Percentiles rank a stretch among this genome's conserved stretches.
phyloP scores from a whole-genome alignment of 2,888 invertebrate species.

The Ectemnius cavifrons region DNA sequence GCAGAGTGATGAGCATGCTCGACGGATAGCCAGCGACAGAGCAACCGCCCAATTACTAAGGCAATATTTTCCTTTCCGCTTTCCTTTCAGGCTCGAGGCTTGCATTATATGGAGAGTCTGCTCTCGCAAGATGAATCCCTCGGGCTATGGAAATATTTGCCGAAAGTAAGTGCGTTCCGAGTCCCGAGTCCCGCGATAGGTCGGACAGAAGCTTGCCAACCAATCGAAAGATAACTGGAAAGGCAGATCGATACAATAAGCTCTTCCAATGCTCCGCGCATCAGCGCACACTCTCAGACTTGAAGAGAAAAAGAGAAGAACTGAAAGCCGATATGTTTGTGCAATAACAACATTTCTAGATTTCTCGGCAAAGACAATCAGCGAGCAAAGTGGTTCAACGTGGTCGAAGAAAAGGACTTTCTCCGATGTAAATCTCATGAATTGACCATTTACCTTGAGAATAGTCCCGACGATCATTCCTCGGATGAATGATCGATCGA shows the following conservation, averaged over 20 bases:
- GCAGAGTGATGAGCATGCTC: no score
- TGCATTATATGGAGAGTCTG: constrained; percentile 3
- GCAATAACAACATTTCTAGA: not conserved
- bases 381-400: not conserved
- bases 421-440: constrained; percentile 24
- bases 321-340: not conserved
- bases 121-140: constrained; percentile 5
- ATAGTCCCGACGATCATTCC: constrained; percentile 12
- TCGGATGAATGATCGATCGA: constrained; percentile 13
- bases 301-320: not conserved
- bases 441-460: not conserved
- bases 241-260: not conserved
- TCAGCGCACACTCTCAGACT: no score
- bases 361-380: not conserved
- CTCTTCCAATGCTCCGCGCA: no score
- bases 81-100: constrained; percentile 17
- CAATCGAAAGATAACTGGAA: not conserved
- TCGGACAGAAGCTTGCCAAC: constrained; percentile 5
- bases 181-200: no score
- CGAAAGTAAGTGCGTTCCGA: constrained; percentile 16
- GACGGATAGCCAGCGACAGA: no score
- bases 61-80: constrained; percentile 17
- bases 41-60: constrained; percentile 5
- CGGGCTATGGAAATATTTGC: constrained; percentile 20
- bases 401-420: not conserved